Evolutionary conservation across 2,888 invertebrate species (phyloP).

Genomic region (Branchinecta sandiegonensis): DNA sequence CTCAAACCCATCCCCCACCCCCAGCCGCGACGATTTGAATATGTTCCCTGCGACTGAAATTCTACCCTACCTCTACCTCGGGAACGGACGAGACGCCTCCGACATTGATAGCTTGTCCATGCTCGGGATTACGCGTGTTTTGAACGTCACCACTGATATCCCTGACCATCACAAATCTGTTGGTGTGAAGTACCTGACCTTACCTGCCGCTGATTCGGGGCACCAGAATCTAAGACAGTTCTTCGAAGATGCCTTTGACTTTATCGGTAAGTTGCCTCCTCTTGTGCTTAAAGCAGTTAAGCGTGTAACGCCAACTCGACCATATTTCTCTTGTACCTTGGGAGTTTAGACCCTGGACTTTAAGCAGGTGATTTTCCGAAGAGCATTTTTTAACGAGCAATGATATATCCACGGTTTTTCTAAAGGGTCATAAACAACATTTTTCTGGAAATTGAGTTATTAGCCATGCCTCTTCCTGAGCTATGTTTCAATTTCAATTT

Average conservation of each 20-base stretch:
- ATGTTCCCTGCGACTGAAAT: slow-evolving; percentile 61
- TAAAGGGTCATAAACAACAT: too few relatives aligned
- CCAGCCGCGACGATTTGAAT: slow-evolving; percentile 38
- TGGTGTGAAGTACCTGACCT: slow-evolving; percentile 54
- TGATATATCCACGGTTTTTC: too few relatives aligned
- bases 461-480: too few relatives aligned
- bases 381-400: too few relatives aligned
- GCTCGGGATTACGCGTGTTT: slow-evolving; percentile 56
- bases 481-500: too few relatives aligned
- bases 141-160: slow-evolving; percentile 63
- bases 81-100: slow-evolving; percentile 64
- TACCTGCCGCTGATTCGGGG: slow-evolving; percentile 66
- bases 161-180: slow-evolving; percentile 52
- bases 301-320: not conserved
- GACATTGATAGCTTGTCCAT: slow-evolving; percentile 49
- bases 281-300: too few relatives aligned
- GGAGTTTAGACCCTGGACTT: not conserved
- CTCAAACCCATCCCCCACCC: slow-evolving; percentile 21
- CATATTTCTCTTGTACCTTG: not conserved
- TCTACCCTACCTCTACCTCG: slow-evolving; percentile 62
- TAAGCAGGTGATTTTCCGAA: too few relatives aligned
- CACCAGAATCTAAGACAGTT: slow-evolving; percentile 75
- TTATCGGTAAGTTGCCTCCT: slow-evolving; percentile 52
- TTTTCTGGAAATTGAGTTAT: too few relatives aligned
- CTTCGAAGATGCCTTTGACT: slow-evolving; percentile 70